phyloP scores from a whole-genome alignment of 2,888 invertebrate species.

The Eupithecia insigniata region DNA sequence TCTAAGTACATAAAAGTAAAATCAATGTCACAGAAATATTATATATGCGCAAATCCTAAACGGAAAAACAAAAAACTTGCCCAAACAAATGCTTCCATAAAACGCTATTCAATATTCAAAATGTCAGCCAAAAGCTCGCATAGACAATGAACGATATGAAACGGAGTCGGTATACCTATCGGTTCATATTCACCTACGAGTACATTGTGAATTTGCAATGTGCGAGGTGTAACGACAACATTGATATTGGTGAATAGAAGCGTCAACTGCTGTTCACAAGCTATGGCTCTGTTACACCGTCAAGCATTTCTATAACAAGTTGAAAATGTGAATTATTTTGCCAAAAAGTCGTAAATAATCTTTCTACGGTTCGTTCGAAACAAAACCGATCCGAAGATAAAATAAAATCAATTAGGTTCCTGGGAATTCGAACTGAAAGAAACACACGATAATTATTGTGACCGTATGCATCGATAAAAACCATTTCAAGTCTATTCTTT shows the following conservation, averaged over 20 bases:
- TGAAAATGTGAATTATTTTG: neutral
- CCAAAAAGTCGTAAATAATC: neutral
- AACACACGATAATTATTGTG: neutral
- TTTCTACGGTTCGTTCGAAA: neutral
- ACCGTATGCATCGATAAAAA: neutral
- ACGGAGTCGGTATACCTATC: constrained; percentile 12
- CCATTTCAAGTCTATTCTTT: neutral
- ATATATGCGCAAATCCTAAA: neutral
- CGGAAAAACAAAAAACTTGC: neutral
- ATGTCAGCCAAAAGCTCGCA: constrained; percentile 13
- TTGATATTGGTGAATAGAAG: constrained; percentile 35
- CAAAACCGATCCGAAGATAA: neutral
- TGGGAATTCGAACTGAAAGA: neutral
- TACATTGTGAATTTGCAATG: constrained; percentile 8
- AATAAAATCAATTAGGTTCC: neutral
- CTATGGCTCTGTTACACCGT: constrained; percentile 13
- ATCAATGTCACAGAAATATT: neutral
- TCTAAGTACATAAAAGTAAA: neutral
- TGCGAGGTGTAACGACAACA: constrained; percentile 23
- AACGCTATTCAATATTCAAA: constrained; percentile 7
- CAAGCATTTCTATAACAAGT: constrained; percentile 9
- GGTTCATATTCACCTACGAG: constrained; percentile 2
- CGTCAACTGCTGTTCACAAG: constrained; percentile 19
- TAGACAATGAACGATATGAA: constrained; percentile 14
- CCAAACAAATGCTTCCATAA: neutral